Evolutionary conservation across 1,140 invertebrate genomes (phyloP).

Genomic region (Drosophila carrolli): DNA sequence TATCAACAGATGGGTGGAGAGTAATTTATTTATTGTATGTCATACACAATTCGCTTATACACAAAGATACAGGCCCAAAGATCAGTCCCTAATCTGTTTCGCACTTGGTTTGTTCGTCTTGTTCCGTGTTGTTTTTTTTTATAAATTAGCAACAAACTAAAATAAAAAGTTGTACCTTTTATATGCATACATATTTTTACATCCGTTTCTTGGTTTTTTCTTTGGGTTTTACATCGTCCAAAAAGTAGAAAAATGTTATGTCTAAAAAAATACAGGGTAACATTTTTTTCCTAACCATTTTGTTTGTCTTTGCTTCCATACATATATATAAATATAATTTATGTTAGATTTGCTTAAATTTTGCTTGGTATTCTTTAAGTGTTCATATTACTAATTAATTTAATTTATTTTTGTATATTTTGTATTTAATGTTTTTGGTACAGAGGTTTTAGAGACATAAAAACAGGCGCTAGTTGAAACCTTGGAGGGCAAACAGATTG

Average conservation of each 20-base stretch:
- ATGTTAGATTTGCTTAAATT: constrained; percentile 25
- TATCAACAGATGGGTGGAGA: constrained; percentile 49
- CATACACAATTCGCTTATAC: constrained; percentile 36
- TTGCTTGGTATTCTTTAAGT: constrained; percentile 32
- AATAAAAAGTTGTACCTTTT: constrained; percentile 10
- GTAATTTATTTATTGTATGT: constrained; percentile 55
- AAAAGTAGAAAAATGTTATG: constrained; percentile 79
- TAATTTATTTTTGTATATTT: constrained; percentile 12
- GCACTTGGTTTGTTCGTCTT: constrained; percentile 18
- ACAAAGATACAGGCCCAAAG: constrained; percentile 34
- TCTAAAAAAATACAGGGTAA: constrained; percentile 78
- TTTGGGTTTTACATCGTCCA: constrained; percentile 50
- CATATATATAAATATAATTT: constrained; percentile 58
- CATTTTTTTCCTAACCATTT: constrained; percentile 32
- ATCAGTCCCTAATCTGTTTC: constrained; percentile 36
- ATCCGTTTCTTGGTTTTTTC: constrained; percentile 23
- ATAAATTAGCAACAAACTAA: constrained; percentile 43
- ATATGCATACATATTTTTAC: constrained; percentile 18
- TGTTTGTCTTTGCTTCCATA: constrained; percentile 23
- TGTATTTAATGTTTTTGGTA: constrained; percentile 52
- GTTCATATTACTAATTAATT: constrained; percentile 11
- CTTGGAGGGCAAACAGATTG: constrained; percentile 77
- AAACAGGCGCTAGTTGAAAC: constrained; percentile 80
- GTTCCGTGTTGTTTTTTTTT: constrained; percentile 7
- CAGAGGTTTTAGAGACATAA: constrained; percentile 65